Conservation (phyloP, 2,797 vertebrate species). For the Hydrocynus forskahlii region DNA sequence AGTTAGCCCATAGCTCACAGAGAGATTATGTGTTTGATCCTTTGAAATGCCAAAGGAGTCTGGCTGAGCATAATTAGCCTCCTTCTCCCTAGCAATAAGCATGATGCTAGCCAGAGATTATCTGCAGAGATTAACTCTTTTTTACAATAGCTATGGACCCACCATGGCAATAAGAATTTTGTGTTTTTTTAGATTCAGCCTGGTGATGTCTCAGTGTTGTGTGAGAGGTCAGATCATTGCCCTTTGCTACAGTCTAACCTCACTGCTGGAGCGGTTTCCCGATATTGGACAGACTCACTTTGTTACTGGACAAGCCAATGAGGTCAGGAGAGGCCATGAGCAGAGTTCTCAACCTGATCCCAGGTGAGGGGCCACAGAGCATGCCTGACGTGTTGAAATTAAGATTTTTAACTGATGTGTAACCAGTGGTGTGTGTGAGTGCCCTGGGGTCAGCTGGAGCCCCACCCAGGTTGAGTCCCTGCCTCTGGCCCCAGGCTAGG, state of each 20-base stretch:
- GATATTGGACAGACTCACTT: conserved; percentile 75
- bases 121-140: no score
- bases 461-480: no score
- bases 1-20: no score
- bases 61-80: no score
- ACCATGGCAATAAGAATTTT: neutral
- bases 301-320: conserved; percentile 58
- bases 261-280: conserved; percentile 71
- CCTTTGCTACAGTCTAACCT: conserved; percentile 70
- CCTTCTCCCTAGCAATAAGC: no score
- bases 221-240: conserved; percentile 74
- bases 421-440: neutral
- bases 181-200: conserved; percentile 67
- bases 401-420: neutral
- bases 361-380: conserved; percentile 62
- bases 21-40: no score
- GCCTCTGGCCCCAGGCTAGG: no score
- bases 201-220: conserved; percentile 65
- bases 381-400: neutral
- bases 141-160: neutral
- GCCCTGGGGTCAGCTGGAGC: no score
- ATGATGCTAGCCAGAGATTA: no score
- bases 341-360: conserved; percentile 62
- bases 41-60: no score
- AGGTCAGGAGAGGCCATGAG: conserved; percentile 59